Conservation (phyloP, 2,113 vertebrate genomes). For the Thermophis baileyi region DNA sequence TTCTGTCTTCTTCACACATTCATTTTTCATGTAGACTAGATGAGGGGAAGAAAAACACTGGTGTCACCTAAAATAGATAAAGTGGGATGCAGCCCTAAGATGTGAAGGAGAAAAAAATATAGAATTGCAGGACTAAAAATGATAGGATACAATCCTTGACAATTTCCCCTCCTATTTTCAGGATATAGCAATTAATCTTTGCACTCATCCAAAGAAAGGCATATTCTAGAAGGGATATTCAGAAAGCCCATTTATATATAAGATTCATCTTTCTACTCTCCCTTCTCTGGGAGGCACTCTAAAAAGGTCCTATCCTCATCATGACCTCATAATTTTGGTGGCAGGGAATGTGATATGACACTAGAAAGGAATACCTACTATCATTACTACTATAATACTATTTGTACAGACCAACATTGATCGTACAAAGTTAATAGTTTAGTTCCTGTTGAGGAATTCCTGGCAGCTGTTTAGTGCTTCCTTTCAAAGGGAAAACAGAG, state of each 20-base stretch:
- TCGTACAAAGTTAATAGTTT: neutral
- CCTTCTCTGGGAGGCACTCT: neutral
- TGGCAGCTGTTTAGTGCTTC: neutral
- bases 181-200: no score
- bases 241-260: neutral
- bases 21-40: neutral
- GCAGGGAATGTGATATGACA: neutral
- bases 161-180: no score
- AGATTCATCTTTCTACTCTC: neutral
- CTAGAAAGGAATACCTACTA: neutral
- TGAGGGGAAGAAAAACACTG: neutral
- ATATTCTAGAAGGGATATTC: neutral
- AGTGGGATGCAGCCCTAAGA: neutral
- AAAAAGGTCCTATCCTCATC: neutral
- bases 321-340: neutral
- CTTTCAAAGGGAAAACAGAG: neutral
- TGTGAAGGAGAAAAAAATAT: neutral
- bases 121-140: neutral
- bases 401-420: neutral
- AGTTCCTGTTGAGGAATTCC: neutral
- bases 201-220: neutral
- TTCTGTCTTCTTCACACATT: neutral
- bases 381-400: neutral
- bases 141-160: no score
- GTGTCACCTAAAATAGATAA: neutral